Percentiles rank a stretch among this genome's conserved stretches.
These are phyloP conservation scores for Caenorhabditis plicata DNA, from an alignment of 2,888 invertebrate genomes.

Conservation along the genomic window DNA sequence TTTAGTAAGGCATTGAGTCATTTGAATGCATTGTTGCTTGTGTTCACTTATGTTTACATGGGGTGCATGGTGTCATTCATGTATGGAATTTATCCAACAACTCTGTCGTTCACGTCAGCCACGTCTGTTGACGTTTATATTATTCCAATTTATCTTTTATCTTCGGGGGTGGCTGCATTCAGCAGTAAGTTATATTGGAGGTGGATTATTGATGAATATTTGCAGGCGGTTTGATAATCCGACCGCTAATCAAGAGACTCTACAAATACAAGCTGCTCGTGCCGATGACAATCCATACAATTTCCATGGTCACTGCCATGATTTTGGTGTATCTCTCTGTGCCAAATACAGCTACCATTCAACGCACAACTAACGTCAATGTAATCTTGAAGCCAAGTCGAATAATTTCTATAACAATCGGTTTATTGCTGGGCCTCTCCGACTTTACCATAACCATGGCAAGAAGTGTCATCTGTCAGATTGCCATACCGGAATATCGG, in stretches of 20 bases:
- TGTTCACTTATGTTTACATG: conserved; percentile 30
- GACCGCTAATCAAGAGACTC: conserved; percentile 30
- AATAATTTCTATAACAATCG: conserved; percentile 18
- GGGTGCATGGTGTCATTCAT: conserved; percentile 36
- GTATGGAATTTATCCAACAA: conserved; percentile 35
- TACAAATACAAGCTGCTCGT: conserved; percentile 36
- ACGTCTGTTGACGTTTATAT: conserved; percentile 30
- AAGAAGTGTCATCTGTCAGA: conserved; percentile 33
- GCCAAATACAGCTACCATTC: conserved; percentile 32
- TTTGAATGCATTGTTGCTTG: conserved; percentile 23
- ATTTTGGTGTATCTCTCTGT: conserved; percentile 23
- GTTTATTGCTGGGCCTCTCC: conserved; percentile 31
- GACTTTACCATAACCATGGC: conserved; percentile 38
- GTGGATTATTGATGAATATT: not conserved
- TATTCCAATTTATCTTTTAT: conserved; percentile 24
- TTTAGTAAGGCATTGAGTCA: conserved; percentile 18
- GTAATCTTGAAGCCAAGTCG: conserved; percentile 29
- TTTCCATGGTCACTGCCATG: conserved; percentile 7
- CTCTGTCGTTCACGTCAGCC: conserved; percentile 24
- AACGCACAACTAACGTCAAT: conserved; percentile 11
- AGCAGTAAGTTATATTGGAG: conserved; percentile 17
- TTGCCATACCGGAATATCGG: conserved; percentile 33
- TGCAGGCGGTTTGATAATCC: conserved; percentile 31
- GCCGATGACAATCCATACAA: conserved; percentile 20
- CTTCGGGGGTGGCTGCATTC: conserved; percentile 29